Conservation (phyloP, 2,797 vertebrate species). For the Syngnathus acus region DNA sequence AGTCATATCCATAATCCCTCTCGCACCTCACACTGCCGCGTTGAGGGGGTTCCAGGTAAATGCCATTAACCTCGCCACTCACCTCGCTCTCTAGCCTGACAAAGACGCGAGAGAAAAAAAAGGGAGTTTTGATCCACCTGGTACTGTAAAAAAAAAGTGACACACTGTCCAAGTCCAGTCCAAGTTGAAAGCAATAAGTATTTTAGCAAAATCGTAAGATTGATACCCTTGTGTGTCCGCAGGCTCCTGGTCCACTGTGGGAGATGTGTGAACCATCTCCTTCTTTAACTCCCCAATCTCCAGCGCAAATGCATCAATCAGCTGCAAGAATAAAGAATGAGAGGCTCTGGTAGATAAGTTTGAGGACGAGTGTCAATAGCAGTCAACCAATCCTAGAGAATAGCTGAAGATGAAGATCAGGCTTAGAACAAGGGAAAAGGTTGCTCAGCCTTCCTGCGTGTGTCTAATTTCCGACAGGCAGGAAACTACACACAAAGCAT, state of each 20-base stretch:
- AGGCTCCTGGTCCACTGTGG: conserved; percentile 57
- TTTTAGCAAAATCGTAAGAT: neutral
- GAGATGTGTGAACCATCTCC: conserved; percentile 83
- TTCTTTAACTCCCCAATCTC: conserved; percentile 90
- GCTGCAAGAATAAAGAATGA: conserved; percentile 58
- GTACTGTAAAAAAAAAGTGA: neutral
- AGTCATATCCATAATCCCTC: conserved; percentile 85
- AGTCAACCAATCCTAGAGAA: conserved; percentile 20
- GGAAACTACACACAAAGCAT: conserved; percentile 36
- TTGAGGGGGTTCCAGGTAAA: conserved; percentile 61
- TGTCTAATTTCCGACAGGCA: conserved; percentile 37
- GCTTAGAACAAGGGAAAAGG: conserved; percentile 22
- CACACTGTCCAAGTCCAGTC: neutral
- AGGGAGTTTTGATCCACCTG: neutral
- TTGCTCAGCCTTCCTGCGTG: conserved; percentile 47
- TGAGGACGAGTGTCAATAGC: neutral
- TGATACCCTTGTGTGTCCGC: conserved; percentile 68
- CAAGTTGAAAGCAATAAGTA: neutral
- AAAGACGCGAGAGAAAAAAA: neutral
- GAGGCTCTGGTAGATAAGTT: conserved; percentile 16
- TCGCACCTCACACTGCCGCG: conserved; percentile 55
- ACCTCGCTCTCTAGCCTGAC: conserved; percentile 75
- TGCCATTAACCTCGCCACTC: conserved; percentile 68
- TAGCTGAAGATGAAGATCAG: neutral
- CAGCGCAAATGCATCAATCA: conserved; percentile 85